Evolutionary conservation across 2,888 invertebrate genomes (phyloP), one percentile per base, ranked within the genome.

Genomic region (Melanargia galathea): DNA sequence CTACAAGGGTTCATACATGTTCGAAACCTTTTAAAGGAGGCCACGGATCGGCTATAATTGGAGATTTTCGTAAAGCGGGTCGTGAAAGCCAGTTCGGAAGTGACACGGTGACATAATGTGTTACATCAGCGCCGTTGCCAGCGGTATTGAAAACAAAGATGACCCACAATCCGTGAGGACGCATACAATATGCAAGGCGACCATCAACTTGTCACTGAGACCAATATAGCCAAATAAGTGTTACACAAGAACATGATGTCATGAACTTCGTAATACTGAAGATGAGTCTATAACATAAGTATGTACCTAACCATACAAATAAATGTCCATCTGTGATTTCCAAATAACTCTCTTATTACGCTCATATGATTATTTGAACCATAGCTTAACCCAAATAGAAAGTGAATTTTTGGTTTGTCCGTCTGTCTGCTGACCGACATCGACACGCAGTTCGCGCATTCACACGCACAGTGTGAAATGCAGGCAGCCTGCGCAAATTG

Each of bases 61-160:
- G 45, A 43, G 43, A 54, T 57, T 55, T 45, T 48, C 52, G 62
- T 54, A 65, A 70, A 71, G 68, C 65, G 71, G 72, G 70, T 65
- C 73, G 68, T 62, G 63, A 66, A 68, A 73, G 71, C 69, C 69
- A 62, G 71, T 74, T 73, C 74, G 72, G 73, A 73, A 73, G 70
- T 74, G 66, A 69, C 64, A 68, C 70, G 57, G 59, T 72, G 71
- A 74, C 70, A 71, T 67, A 74, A 75, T 63, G 33, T 26, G 54
- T 73, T 70, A 69, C 68, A 58, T 68, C 52, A 63, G 30, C 22
- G 38, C 16, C 30, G 54, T 45, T 40, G 48, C 54, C 49, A 54
- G 30, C 26, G 30, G 43, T 59, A 59, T 65, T 65, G 62, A 65
- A 55, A 62, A 65, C 63, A 59, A 63, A 59, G 30, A 40, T 63